Evolutionary conservation across 2,797 vertebrate genomes (phyloP).

Genomic region (Pseudochirops corinnae): DNA sequence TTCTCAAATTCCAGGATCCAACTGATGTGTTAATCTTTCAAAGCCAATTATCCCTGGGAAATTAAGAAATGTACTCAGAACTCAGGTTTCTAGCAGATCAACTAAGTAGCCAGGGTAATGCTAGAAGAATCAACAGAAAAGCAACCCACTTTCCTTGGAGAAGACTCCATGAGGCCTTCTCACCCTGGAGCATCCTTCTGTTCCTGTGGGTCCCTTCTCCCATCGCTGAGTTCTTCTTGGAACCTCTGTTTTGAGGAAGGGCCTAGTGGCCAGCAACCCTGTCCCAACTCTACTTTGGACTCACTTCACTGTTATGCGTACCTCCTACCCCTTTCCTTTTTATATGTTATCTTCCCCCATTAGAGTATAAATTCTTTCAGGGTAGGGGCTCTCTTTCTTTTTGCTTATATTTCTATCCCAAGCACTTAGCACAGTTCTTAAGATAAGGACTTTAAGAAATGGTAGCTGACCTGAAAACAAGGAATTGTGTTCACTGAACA

Average conservation of each 20-base stretch:
- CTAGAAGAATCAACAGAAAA: not conserved
- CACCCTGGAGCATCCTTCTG: not conserved
- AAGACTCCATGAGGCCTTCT: not conserved
- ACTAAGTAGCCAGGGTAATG: not conserved
- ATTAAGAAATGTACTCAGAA: constrained; percentile 25
- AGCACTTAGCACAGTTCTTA: not conserved
- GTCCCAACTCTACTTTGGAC: not conserved
- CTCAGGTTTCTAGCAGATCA: not conserved
- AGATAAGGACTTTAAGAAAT: not conserved
- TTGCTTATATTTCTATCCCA: not conserved
- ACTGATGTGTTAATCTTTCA: constrained; percentile 33
- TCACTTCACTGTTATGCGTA: not conserved
- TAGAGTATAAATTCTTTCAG: not conserved
- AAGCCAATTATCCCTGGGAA: constrained; percentile 35
- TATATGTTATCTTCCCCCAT: not conserved
- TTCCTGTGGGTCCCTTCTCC: not conserved
- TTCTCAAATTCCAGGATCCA: not conserved
- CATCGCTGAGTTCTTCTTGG: not conserved
- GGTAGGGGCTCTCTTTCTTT: not conserved
- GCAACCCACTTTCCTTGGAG: not conserved
- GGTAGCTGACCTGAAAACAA: not conserved
- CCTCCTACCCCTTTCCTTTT: not conserved
- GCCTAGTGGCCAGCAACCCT: not conserved
- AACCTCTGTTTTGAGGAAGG: too few species aligned
- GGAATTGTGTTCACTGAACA: not conserved